Evolutionary conservation across 2,888 invertebrate genomes (phyloP), one percentile per base, ranked within the genome.

Genomic region (Laspeyria flexula): DNA sequence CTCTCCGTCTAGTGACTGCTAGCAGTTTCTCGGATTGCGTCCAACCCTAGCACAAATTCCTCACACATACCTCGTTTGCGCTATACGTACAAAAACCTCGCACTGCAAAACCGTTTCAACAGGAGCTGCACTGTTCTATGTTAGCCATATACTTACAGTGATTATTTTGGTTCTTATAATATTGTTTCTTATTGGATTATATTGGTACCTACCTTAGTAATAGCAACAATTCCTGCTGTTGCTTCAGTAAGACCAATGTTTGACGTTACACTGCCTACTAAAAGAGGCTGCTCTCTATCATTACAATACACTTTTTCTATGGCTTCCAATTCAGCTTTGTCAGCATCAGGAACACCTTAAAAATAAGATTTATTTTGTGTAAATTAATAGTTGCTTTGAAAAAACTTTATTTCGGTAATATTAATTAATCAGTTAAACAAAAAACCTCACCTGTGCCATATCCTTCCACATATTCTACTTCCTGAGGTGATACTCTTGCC

Each of bases 381-480:
- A 34, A n/a, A n/a, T n/a, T n/a, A n/a, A n/a, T n/a, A n/a, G n/a
- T n/a, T n/a, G n/a, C n/a, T n/a, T n/a, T n/a, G n/a, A n/a, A n/a
- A n/a, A n/a, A n/a, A n/a, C n/a, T n/a, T n/a, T n/a, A n/a, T n/a
- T n/a, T n/a, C n/a, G n/a, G n/a, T n/a, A n/a, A n/a, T 11, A 10
- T n/a, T 21, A 27, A 9, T 10, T 1, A 18, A 11, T 16, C 23
- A 7, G 9, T 21, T 25, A 21, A 3, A 3, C 5, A 21, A 21
- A 2, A 21, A 2, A 21, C 18, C 27, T 44, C 74, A 86, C 96
- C 96, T 54, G 96, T 95, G 55, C 96, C 96, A 70, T 97, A 97
- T 29, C 97, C 96, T 86, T 98, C 98, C 0, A 98, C 93, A 77
- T 95, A 98, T 55, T 94, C 94, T 9, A 98, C 93, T 0, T 90